Conservation (phyloP, 2,888 invertebrate genomes). For the Campaea margaritaria region DNA sequence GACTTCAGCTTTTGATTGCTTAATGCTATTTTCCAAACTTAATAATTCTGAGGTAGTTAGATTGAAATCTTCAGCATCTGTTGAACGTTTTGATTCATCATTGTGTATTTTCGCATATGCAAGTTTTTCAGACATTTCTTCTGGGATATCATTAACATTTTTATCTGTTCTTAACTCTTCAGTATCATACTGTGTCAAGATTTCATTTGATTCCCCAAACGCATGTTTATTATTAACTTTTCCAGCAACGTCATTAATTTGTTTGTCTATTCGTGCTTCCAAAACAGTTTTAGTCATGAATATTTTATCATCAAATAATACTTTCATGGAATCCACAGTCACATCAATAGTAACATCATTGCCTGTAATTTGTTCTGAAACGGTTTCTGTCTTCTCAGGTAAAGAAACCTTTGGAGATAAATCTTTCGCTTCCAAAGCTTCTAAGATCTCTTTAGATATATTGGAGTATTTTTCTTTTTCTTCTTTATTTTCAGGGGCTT, state of each 20-base stretch:
- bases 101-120: background rate
- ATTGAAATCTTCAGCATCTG: background rate
- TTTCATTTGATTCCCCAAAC: background rate
- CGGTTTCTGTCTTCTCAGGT: background rate
- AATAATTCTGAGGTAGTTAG: background rate
- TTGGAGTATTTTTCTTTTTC: background rate
- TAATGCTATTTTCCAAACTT: too few species aligned
- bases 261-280: background rate
- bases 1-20: background rate
- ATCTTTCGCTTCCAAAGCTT: background rate
- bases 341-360: background rate
- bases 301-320: background rate
- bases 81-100: background rate
- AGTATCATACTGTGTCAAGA: background rate
- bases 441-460: background rate
- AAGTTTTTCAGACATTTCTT: background rate
- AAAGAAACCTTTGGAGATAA: background rate
- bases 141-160: slow-evolving; percentile 1
- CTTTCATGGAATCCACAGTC: background rate
- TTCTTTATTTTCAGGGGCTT: background rate
- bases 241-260: background rate
- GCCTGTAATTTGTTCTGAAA: background rate
- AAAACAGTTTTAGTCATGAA: background rate
- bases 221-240: background rate
- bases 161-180: background rate